Percentiles rank a stretch among this genome's conserved stretches.
Conservation (phyloP, 2,888 invertebrate species). For the Sphinx pinastri region DNA sequence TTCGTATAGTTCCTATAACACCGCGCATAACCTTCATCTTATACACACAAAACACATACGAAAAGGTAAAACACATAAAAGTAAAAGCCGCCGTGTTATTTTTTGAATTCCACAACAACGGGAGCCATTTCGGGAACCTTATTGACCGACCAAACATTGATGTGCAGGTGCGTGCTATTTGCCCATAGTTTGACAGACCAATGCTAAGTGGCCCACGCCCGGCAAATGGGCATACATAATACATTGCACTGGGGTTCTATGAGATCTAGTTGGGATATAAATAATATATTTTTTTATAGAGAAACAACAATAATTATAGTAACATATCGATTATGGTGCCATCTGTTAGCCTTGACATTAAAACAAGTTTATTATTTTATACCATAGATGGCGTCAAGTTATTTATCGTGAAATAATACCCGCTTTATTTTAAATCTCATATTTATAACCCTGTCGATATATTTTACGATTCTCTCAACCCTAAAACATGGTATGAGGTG, state of each 20-base stretch:
- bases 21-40: too few relatives aligned
- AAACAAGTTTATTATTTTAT: too few relatives aligned
- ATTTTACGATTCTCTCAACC: background rate
- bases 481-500: background rate
- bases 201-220: conserved; percentile 23
- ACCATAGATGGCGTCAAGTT: too few relatives aligned
- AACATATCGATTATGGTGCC: too few relatives aligned
- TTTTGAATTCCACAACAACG: conserved; percentile 21
- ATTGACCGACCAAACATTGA: conserved; percentile 17
- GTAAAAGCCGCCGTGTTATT: conserved; percentile 12
- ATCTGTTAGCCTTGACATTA: too few relatives aligned
- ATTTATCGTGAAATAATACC: too few relatives aligned
- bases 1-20: too few relatives aligned
- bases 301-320: background rate
- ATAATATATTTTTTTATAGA: background rate
- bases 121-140: conserved; percentile 16
- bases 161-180: conserved; percentile 25
- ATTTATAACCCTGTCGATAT: too few relatives aligned
- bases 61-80: background rate
- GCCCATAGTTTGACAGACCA: conserved; percentile 1
- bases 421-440: too few relatives aligned
- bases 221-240: conserved; percentile 7
- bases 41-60: background rate
- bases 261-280: background rate
- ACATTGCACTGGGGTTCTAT: conserved; percentile 4